Base-by-base conservation (phyloP, 2,113 vertebrate genomes). In the Oenanthe melanoleuca region DNA sequence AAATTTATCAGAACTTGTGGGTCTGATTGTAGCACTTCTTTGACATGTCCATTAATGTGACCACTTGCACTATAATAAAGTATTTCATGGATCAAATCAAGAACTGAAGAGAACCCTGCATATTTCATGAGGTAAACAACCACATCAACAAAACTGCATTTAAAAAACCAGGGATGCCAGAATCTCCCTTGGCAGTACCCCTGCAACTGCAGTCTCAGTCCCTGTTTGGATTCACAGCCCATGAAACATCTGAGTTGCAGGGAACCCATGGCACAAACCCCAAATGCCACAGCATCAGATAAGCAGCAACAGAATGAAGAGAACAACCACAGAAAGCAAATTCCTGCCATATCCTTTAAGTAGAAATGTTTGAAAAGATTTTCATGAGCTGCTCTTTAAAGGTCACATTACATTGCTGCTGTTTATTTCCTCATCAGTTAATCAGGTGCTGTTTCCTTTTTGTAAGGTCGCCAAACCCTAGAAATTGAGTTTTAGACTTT, bases 301-400 rank as follows among this genome's bases (percentile, higher is more conserved):
- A 25, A 70, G 55, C 14, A 69, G 63, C 16, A 63, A 29, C 1
- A 66, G 52, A 70, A 75, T 6, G 31, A 28, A 25, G 6, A 34
- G 83, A 53, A 47, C 64, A 65, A 56, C 42, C 21, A 42, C 20
- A 60, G 22, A 61, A 77, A 72, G 47, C 14, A 28, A 8, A 40
- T 42, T 72, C 72, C n/a, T 53, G 29, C 56, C 63, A 42, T 6
- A 53, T 65, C 34, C 14, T 38, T n/a, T 11, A 12, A 55, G 45
- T 26, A 64, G 20, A 74, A 92, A 64, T 37, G 19, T 40, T 71
- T 49, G 82, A 31, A 61, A 78, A 84, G 33, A 67, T 61, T 86
- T 93, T 56, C 82, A 40, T 1, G 33, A 92, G 81, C 61, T 88
- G 80, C 85, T 95, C 91, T 96, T 94, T 96, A 97, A 97, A 97